A percentile compares a stretch with the other conserved stretches of the same genome.
Evolutionary conservation across 2,797 vertebrate genomes (phyloP).

Genomic region (Dermochelys coriacea): DNA sequence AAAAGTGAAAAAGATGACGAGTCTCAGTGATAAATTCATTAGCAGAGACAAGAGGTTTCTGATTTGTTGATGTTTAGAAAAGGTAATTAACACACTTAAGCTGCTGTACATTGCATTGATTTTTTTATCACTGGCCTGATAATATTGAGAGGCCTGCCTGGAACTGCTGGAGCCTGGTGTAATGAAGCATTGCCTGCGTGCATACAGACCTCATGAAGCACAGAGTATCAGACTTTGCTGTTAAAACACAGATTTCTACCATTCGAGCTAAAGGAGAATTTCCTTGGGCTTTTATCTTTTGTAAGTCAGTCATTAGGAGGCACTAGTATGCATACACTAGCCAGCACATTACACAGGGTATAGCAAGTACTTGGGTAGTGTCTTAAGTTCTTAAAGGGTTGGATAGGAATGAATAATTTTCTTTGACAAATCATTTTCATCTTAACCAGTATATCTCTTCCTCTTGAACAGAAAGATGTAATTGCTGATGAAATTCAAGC

Average conservation of each 20-base stretch:
- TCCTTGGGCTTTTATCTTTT: background rate
- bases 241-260: background rate
- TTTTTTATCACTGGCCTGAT: background rate
- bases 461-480: conserved; percentile 80
- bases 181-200: background rate
- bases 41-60: fast-evolving
- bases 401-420: background rate
- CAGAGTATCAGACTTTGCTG: background rate
- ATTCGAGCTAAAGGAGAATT: background rate
- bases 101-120: background rate
- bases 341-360: background rate
- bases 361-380: background rate
- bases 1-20: background rate
- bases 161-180: background rate
- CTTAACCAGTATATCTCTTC: background rate
- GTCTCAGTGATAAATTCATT: background rate
- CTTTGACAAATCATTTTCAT: background rate
- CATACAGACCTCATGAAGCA: background rate
- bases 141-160: background rate
- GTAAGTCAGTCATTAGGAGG: background rate
- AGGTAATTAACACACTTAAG: background rate
- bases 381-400: background rate
- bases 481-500: conserved; percentile 77
- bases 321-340: background rate
- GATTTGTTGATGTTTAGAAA: background rate